A percentile compares a stretch with the other conserved stretches of the same genome.
These are phyloP conservation scores for Actinostola sp. DNA, from an alignment of 92 coral and sea anemone species.

Conservation along the genomic window DNA sequence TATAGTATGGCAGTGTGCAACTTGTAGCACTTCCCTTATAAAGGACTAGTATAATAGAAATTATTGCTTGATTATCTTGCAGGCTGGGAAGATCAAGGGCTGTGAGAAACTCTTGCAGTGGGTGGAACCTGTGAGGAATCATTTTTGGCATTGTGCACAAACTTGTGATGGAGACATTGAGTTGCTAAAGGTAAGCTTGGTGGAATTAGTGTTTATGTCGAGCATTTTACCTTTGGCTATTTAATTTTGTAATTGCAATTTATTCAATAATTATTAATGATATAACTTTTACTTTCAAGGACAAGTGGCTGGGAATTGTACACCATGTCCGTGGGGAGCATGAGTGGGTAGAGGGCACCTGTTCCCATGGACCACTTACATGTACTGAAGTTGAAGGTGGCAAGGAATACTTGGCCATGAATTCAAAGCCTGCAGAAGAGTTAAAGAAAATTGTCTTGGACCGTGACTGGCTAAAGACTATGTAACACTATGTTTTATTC, in stretches of 20 bases:
- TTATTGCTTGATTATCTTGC: not conserved
- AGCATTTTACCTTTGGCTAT: not conserved
- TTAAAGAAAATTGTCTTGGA: slow-evolving; percentile 56
- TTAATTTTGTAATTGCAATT: not conserved
- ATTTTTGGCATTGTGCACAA: slow-evolving; percentile 72
- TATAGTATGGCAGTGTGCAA: too few relatives aligned
- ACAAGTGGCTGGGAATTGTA: slow-evolving; percentile 48
- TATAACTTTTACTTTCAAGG: too few relatives aligned
- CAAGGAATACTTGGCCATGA: slow-evolving; percentile 36
- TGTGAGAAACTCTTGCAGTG: slow-evolving; percentile 54
- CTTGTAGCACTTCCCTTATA: too few relatives aligned
- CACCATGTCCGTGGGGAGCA: slow-evolving; percentile 70
- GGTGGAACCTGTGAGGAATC: slow-evolving; percentile 63
- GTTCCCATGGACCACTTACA: slow-evolving; percentile 74
- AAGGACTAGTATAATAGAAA: too few relatives aligned
- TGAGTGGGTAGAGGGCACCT: slow-evolving; percentile 69
- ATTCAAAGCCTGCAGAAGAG: slow-evolving; percentile 53
- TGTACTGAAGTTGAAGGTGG: slow-evolving; percentile 47
- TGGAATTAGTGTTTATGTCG: not conserved
- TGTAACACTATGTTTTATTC: slow-evolving; percentile 49
- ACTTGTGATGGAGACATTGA: slow-evolving; percentile 60
- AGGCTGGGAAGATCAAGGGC: slow-evolving; percentile 63
- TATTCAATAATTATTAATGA: slow-evolving; percentile 13
- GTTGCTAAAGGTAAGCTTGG: slow-evolving; percentile 48
- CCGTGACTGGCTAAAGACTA: slow-evolving; percentile 42